Percentiles rank a stretch among this genome's conserved stretches.
phyloP scores from a whole-genome alignment of 2,113 vertebrate genomes.

The Eidolon helvum region DNA sequence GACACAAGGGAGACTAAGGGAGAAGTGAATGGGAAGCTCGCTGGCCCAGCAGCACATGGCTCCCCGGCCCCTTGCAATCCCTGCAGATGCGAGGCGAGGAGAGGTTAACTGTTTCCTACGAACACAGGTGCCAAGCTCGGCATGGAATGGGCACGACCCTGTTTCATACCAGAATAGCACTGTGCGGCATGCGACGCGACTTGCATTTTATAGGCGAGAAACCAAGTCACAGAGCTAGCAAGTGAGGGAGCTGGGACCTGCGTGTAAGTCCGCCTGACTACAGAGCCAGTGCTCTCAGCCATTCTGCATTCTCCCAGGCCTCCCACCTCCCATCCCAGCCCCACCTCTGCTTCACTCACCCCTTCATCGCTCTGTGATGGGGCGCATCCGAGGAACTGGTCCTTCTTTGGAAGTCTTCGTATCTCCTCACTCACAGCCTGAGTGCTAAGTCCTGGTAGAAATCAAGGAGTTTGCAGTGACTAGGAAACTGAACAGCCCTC shows the following conservation, averaged over 20 bases:
- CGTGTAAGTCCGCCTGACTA: neutral
- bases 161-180: neutral
- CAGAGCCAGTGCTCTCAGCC: neutral
- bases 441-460: constrained; percentile 64
- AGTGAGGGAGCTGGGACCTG: neutral
- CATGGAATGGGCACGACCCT: neutral
- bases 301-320: neutral
- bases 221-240: neutral
- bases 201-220: neutral
- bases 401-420: constrained; percentile 21
- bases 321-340: neutral
- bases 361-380: constrained; percentile 82
- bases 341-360: constrained; percentile 73
- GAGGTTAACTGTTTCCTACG: neutral
- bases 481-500: neutral
- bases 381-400: constrained; percentile 76
- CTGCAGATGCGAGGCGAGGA: neutral
- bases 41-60: neutral
- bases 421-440: constrained; percentile 4
- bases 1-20: neutral
- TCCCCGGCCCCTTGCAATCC: neutral
- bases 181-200: neutral
- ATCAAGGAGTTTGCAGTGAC: constrained; percentile 24
- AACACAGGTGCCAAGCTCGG: neutral
- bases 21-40: neutral